A percentile compares a stretch with the other conserved stretches of the same genome.
Evolutionary conservation across 2,113 vertebrate genomes (phyloP).

Genomic region (Aspiorhynchus laticeps): DNA sequence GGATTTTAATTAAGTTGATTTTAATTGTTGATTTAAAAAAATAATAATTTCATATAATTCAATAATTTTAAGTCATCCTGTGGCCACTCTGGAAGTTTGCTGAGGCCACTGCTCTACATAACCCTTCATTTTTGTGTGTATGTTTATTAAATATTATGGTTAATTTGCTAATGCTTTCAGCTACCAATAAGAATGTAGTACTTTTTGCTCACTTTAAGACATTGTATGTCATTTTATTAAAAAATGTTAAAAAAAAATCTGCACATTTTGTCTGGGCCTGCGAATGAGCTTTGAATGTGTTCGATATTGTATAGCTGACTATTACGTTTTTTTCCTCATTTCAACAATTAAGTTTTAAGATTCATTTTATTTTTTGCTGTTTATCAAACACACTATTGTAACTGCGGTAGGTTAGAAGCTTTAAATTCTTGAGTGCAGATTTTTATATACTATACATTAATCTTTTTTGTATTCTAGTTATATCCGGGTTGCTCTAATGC

Average conservation of each 20-base stretch:
- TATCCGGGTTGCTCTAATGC: neutral
- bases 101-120: neutral
- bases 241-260: neutral
- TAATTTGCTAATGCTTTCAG: neutral
- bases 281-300: slow-evolving; percentile 56
- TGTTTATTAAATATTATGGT: neutral
- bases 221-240: neutral
- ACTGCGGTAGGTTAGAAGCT: neutral
- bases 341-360: neutral
- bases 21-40: too few relatives aligned
- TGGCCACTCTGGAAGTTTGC: neutral
- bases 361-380: neutral
- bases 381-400: neutral
- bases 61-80: neutral
- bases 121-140: neutral
- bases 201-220: slow-evolving; percentile 2
- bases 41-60: neutral
- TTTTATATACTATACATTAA: neutral
- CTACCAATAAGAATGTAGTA: neutral
- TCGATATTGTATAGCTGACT: neutral
- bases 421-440: neutral
- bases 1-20: neutral
- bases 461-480: neutral
- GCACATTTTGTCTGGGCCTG: neutral
- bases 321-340: neutral